Percentiles rank a stretch among this genome's conserved stretches.
Conservation (phyloP, 2,797 vertebrate genomes). For the Arctocebus calabarensis region DNA sequence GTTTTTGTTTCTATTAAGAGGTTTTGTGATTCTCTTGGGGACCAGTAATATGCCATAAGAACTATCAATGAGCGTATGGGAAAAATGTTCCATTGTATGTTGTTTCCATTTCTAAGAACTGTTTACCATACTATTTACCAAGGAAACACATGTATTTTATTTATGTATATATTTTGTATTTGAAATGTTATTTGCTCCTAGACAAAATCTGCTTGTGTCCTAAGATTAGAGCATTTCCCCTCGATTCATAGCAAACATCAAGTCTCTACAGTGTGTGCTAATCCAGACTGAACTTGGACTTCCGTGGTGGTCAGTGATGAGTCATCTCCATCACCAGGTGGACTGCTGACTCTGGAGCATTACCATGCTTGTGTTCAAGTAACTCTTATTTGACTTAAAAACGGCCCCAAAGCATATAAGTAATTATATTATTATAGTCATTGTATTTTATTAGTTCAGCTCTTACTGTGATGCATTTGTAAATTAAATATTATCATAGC, state of each 20-base stretch:
- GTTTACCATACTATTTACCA: neutral
- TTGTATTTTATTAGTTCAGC: neutral
- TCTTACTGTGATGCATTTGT: neutral
- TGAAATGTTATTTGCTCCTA: neutral
- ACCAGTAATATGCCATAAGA: neutral
- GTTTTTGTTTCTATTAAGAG: neutral
- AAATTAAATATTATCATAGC: neutral
- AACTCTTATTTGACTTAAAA: neutral
- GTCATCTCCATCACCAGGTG: neutral
- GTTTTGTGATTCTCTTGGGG: neutral
- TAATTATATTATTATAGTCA: neutral
- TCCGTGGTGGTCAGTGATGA: neutral
- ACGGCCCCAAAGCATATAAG: neutral
- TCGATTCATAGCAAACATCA: neutral
- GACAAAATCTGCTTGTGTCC: neutral
- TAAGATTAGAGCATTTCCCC: neutral
- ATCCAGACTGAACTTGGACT: neutral
- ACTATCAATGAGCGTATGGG: neutral
- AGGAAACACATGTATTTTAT: neutral
- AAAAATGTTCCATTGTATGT: neutral
- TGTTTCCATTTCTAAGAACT: neutral
- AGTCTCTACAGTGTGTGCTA: neutral
- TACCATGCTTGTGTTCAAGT: neutral
- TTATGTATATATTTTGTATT: neutral
- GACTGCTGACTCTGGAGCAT: neutral